Evolutionary conservation across 2,797 vertebrate species (phyloP), one percentile per base, ranked within the genome.

Genomic region (Lemur catta): DNA sequence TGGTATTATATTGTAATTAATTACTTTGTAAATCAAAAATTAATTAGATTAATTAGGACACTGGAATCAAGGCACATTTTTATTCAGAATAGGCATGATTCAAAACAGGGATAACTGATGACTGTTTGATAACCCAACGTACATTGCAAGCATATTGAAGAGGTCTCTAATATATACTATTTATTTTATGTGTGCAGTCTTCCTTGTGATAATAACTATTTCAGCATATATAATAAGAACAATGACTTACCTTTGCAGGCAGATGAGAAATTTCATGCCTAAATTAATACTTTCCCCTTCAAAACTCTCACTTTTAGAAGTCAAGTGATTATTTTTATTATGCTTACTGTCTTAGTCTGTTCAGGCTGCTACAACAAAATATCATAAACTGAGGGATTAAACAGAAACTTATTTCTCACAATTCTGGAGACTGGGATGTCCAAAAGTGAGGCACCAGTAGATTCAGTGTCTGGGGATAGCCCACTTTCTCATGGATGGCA

Each of bases 31-130:
- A 28, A 93, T 55, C 38, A 94, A 43, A 91, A 89, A 28, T 93
- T 86, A 79, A 95, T 91, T 63, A 63, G 74, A 67, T 87, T 93
- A 95, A 33, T 59, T 67, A 89, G 24, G 5, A 93, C 88, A 48
- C 55, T 95, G 63, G n/a, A 94, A 71, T 80, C 46, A 94, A 55
- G 30, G 24, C 24, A 89, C 2, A 61, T 65, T 94, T 75, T 90
- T 87, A 76, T 84, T 67, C n/a, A 71, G 33, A 96, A 79, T 57
- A 74, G 9, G 10, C 7, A 50, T 52, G 38, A 94, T 72, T 96
- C 67, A 79, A 79, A 89, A 33, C 38, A 46, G 4, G 35, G 24
- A 55, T 59, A 65, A 78, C 15, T 38, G 18, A 86, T 91, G 17
- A 65, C 33, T 86, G 0, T 43, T 87, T 86, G 75, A 78, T 93